Conservation (phyloP, 1,140 invertebrate genomes). For the Drosophila bipectinata region DNA sequence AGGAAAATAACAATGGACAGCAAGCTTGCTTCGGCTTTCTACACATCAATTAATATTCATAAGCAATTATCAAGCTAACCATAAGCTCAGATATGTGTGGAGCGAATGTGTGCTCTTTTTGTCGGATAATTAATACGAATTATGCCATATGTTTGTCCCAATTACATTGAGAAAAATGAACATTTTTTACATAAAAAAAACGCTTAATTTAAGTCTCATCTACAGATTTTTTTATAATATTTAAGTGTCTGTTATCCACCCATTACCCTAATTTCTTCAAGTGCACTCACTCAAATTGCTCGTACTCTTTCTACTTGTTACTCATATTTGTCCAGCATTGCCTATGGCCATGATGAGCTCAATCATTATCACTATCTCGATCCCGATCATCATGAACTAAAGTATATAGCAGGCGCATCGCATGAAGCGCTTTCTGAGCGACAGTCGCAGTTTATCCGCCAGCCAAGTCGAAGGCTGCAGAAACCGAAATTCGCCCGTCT, state of each 20-base stretch:
- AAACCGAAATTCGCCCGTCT: conserved; percentile 24
- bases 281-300: conserved; percentile 37
- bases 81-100: conserved; percentile 22
- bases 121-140: conserved; percentile 72
- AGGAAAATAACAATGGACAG: conserved; percentile 14
- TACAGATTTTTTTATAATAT: neutral
- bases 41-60: conserved; percentile 76
- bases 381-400: conserved; percentile 8
- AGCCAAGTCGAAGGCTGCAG: conserved; percentile 40
- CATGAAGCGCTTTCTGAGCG: conserved; percentile 42
- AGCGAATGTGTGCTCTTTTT: conserved; percentile 18
- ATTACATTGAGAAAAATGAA: conserved; percentile 1
- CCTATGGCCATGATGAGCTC: neutral
- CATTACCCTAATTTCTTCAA: conserved; percentile 11
- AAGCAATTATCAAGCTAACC: conserved; percentile 44
- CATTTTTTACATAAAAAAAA: no score
- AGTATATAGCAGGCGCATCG: conserved; percentile 24
- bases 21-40: conserved; percentile 40
- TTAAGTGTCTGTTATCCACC: no score
- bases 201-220: neutral
- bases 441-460: conserved; percentile 71
- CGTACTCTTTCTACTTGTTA: conserved; percentile 26
- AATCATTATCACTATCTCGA: conserved; percentile 15
- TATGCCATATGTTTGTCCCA: conserved; percentile 60
- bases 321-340: conserved; percentile 67